These are phyloP conservation scores for Malacoctenus gilli DNA, from an alignment of 2,797 vertebrate species.

Conservation along the genomic window DNA sequence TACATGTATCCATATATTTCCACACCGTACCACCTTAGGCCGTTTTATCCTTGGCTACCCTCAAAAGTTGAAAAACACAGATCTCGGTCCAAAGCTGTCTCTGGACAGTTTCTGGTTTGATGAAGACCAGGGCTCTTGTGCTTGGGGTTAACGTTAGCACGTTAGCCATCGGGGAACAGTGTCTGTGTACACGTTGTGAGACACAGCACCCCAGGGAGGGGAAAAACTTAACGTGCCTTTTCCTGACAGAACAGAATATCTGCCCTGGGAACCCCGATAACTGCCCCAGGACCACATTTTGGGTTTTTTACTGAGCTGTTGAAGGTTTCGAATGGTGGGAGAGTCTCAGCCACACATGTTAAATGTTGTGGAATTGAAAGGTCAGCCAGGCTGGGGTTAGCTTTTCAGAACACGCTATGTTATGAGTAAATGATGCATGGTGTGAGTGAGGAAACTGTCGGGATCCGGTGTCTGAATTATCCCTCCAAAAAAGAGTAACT, in stretches of 20 bases:
- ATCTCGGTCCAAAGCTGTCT: conserved; percentile 51
- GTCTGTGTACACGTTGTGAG: conserved; percentile 55
- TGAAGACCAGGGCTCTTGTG: conserved; percentile 55
- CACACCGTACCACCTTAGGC: conserved; percentile 48
- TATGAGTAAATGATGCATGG: conserved; percentile 42
- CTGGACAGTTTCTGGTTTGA: conserved; percentile 62
- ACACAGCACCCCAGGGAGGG: conserved; percentile 57
- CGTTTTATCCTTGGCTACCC: conserved; percentile 56
- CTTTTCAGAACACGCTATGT: conserved; percentile 30
- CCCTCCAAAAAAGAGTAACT: background rate
- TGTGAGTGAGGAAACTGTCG: conserved; percentile 14
- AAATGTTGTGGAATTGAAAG: conserved; percentile 36
- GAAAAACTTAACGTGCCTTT: conserved; percentile 60
- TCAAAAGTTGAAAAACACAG: conserved; percentile 41
- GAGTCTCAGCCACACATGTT: conserved; percentile 42
- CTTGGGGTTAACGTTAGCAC: conserved; percentile 61
- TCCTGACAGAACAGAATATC: conserved; percentile 53
- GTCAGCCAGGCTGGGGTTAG: conserved; percentile 43
- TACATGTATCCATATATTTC: conserved; percentile 44
- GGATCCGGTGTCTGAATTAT: conserved; percentile 23
- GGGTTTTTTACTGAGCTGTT: conserved; percentile 40
- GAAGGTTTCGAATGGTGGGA: conserved; percentile 45
- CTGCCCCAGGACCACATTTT: conserved; percentile 56
- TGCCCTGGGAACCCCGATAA: conserved; percentile 53
- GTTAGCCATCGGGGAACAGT: conserved; percentile 49